phyloP scores from a whole-genome alignment of 2,888 invertebrate genomes.

The Xestoiulus laeticollis region DNA sequence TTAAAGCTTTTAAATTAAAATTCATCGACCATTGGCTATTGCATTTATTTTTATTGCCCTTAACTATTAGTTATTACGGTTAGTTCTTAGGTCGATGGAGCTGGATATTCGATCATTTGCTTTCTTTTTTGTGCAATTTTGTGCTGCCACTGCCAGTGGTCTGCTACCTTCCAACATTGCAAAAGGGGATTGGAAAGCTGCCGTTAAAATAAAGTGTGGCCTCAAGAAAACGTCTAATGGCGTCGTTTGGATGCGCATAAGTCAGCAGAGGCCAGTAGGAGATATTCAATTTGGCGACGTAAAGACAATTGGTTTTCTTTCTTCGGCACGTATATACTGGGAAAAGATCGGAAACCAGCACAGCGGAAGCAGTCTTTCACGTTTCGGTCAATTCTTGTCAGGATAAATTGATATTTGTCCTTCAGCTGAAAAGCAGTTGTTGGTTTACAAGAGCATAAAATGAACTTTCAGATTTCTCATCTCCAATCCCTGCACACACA shows the following conservation, averaged over 20 bases:
- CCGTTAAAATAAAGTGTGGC: not conserved
- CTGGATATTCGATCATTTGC: not conserved
- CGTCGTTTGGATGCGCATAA: constrained; percentile 13
- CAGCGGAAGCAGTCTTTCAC: constrained; percentile 35
- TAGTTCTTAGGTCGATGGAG: not conserved
- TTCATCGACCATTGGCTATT: not conserved
- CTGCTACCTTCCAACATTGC: not conserved
- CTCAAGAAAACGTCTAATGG: not conserved
- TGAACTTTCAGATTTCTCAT: not conserved
- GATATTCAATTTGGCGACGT: constrained; percentile 6
- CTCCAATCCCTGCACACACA: not conserved
- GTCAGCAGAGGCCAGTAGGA: not conserved
- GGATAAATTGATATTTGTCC: constrained; percentile 10
- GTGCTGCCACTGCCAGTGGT: not conserved
- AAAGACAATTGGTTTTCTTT: constrained; percentile 13
- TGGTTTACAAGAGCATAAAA: constrained; percentile 7
- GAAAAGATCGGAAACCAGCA: not conserved
- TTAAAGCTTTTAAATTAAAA: not conserved
- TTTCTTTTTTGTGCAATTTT: not conserved
- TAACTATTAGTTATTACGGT: not conserved
- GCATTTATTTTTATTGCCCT: not conserved
- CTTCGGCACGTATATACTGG: not conserved
- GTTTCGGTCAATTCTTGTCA: constrained; percentile 18
- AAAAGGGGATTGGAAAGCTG: not conserved
- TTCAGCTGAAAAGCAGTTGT: not conserved